Conservation (phyloP, 2,113 vertebrate genomes). For the Rhinolophus ferrumequinum region DNA sequence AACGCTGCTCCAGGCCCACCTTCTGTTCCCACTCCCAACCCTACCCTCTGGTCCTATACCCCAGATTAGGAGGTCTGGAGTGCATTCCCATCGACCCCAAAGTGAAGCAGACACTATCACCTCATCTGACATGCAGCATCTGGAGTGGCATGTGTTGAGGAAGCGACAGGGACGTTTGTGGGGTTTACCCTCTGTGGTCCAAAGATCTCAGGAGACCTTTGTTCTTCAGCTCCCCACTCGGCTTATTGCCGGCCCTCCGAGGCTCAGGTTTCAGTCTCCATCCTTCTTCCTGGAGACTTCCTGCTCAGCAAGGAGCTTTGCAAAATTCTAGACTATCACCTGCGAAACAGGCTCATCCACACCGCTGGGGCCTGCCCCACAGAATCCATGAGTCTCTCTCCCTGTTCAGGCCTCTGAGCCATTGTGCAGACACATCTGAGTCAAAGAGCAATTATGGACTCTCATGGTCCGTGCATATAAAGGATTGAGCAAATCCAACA, state of each 20-base stretch:
- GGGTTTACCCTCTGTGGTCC: not conserved
- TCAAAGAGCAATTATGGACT: accelerated
- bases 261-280: not conserved
- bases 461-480: not conserved
- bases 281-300: not conserved
- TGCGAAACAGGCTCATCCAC: slow-evolving; percentile 43
- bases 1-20: not conserved
- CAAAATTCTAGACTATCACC: slow-evolving; percentile 27
- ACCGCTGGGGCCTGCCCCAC: not conserved
- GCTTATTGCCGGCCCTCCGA: not conserved
- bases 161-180: not conserved
- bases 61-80: not conserved
- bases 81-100: not conserved
- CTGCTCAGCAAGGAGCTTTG: not conserved
- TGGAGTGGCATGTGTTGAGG: not conserved
- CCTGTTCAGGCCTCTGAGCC: accelerated
- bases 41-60: too few species aligned
- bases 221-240: not conserved
- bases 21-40: not conserved
- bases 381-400: not conserved
- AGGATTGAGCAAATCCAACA: not conserved
- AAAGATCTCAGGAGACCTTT: not conserved
- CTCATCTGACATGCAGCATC: not conserved
- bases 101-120: not conserved
- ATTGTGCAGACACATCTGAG: not conserved